phyloP scores from a whole-genome alignment of 2,888 invertebrate species.

The Elgonia sp. region DNA sequence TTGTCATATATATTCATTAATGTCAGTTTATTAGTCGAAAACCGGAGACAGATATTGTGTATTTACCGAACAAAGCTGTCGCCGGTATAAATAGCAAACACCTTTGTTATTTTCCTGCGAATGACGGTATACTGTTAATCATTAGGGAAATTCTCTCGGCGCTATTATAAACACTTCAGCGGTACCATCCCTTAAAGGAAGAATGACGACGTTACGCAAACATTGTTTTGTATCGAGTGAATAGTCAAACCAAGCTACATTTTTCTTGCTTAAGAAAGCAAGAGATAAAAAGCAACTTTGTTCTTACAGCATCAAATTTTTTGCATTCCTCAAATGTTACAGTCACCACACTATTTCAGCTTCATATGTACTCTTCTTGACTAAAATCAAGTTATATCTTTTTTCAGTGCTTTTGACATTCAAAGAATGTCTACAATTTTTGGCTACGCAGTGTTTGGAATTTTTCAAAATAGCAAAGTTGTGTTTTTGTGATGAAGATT shows the following conservation, averaged over 20 bases:
- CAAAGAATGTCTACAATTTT: constrained; percentile 41
- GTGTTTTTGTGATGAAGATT: no score
- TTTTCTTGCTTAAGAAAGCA: constrained; percentile 43
- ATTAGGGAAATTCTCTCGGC: constrained; percentile 62
- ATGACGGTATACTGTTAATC: constrained; percentile 74
- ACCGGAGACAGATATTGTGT: constrained; percentile 74
- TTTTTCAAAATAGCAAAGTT: no score
- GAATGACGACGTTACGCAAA: constrained; percentile 62
- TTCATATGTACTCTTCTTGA: constrained; percentile 31
- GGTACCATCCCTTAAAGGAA: constrained; percentile 59
- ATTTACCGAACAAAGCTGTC: constrained; percentile 72
- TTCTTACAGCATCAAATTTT: constrained; percentile 49
- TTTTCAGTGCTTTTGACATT: constrained; percentile 39
- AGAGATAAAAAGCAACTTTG: constrained; percentile 53
- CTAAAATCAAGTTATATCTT: constrained; percentile 43
- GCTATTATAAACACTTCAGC: constrained; percentile 65
- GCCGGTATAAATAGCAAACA: constrained; percentile 63
- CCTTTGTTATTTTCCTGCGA: constrained; percentile 73
- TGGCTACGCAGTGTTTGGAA: constrained; percentile 24
- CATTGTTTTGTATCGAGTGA: constrained; percentile 66
- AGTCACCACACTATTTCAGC: constrained; percentile 21
- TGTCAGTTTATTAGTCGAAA: constrained; percentile 67
- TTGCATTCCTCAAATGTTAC: constrained; percentile 57
- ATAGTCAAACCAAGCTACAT: constrained; percentile 51
- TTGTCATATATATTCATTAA: constrained; percentile 70